phyloP scores from a whole-genome alignment of 2,113 vertebrate genomes.

The Actenoides hombroni region DNA sequence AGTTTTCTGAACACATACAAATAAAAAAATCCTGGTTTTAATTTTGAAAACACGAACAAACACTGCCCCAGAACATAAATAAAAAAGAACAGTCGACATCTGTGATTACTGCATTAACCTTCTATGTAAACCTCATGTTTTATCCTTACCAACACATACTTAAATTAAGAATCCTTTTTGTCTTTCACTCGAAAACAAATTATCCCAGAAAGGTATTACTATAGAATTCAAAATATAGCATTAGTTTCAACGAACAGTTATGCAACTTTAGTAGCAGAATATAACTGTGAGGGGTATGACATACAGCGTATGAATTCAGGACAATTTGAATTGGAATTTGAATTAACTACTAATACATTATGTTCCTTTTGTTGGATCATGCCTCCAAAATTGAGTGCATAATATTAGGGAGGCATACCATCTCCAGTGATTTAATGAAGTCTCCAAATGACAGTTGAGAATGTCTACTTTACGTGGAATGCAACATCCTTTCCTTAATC shows the following conservation, averaged over 20 bases:
- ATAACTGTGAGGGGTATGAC: constrained; percentile 8
- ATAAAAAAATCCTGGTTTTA: not conserved
- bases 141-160: not conserved
- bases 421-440: constrained; percentile 11
- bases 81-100: not conserved
- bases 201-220: not conserved
- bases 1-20: not conserved
- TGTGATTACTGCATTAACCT: not conserved
- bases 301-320: constrained; percentile 10
- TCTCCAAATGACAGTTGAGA: not conserved
- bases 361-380: not conserved
- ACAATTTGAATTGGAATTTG: constrained; percentile 38
- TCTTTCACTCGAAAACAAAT: constrained; percentile 7
- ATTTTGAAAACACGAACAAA: not conserved
- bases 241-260: not conserved
- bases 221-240: not conserved
- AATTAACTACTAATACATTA: constrained; percentile 25
- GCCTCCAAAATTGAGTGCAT: constrained; percentile 33
- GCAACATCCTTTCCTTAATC: not conserved
- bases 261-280: not conserved
- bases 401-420: constrained; percentile 7
- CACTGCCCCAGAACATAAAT: not conserved
- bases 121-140: not conserved
- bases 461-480: not conserved
- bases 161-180: not conserved